These are phyloP conservation scores for Aporrectodea caliginosa DNA, from an alignment of 1,140 invertebrate genomes.

Conservation along the genomic window DNA sequence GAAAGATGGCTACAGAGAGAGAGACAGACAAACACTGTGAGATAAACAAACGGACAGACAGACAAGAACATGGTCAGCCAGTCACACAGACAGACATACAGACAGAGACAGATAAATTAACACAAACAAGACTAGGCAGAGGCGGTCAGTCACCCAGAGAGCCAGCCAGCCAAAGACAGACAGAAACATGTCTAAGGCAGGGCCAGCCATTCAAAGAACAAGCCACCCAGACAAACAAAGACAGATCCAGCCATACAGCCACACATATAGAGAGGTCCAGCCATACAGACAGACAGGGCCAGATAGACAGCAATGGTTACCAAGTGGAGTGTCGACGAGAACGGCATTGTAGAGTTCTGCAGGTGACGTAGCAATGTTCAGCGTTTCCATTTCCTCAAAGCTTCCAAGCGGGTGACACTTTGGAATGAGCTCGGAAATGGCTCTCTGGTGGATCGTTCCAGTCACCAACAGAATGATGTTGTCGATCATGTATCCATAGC, in stretches of 20 bases:
- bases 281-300: too few relatives aligned
- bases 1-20: too few relatives aligned
- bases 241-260: not conserved
- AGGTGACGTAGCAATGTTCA: slow-evolving; percentile 96
- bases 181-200: too few relatives aligned
- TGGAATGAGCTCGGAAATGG: slow-evolving; percentile 94
- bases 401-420: slow-evolving; percentile 99
- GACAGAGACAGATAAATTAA: too few relatives aligned
- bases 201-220: not conserved
- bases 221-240: not conserved
- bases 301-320: slow-evolving; percentile 56
- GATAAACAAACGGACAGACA: too few relatives aligned
- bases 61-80: too few relatives aligned
- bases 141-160: too few relatives aligned
- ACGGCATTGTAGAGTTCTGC: slow-evolving; percentile 99
- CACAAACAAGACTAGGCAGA: too few relatives aligned
- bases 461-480: slow-evolving; percentile 99
- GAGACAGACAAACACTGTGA: too few relatives aligned
- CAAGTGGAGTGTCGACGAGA: slow-evolving; percentile 94
- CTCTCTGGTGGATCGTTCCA: slow-evolving; percentile 94
- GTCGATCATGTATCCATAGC: slow-evolving; percentile 99
- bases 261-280: too few relatives aligned
- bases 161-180: too few relatives aligned
- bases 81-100: too few relatives aligned
- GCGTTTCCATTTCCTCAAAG: slow-evolving; percentile 99